Evolutionary conservation across 2,888 invertebrate genomes (phyloP), one percentile per base, ranked within the genome.

Genomic region (Drosophila formosana): DNA sequence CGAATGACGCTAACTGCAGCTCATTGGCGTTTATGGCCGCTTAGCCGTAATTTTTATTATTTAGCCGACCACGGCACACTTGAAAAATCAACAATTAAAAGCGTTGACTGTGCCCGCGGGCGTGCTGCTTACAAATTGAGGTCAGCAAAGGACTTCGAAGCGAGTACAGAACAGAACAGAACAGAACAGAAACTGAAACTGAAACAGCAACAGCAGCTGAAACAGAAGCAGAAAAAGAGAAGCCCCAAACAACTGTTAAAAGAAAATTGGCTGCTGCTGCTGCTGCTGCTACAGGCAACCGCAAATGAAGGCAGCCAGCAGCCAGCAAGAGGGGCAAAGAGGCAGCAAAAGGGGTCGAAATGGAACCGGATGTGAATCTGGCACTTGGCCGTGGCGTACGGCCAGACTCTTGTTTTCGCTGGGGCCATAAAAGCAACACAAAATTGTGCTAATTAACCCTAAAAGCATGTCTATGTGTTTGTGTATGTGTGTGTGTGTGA

Each of bases 391-490:
- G 80, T 87, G 82, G 83, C 83, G 57, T 63, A 57, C 51, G 61
- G 82, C 83, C 83, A 88, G 88, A 69, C 88, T 65, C 88, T 88
- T 84, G 83, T 84, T 77, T 82, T 86, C 74, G 65, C 68, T 72
- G 58, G 72, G 81, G 75, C 77, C 84, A 85, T 85, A 86, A 85
- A 85, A 83, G 77, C 81, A 84, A 67, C 87, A 88, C 75, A 78
- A 88, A 88, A 87, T 88, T 88, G 87, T 84, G 85, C 87, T 86
- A 86, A 86, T 86, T 86, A 86, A 88, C 87, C 84, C 84, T 86
- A 87, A 87, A 84, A 87, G 83, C 77, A 77, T 74, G 75, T 69
- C 62, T 63, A 52, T 68, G 61, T 80, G 66, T 76, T 39, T 66
- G 50, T 52, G 11, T 34, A 8, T 32, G 8, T 34, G 9, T 34